Evolutionary conservation across 1,140 invertebrate genomes (phyloP).

Genomic region (Lordiphosa stackelbergi): DNA sequence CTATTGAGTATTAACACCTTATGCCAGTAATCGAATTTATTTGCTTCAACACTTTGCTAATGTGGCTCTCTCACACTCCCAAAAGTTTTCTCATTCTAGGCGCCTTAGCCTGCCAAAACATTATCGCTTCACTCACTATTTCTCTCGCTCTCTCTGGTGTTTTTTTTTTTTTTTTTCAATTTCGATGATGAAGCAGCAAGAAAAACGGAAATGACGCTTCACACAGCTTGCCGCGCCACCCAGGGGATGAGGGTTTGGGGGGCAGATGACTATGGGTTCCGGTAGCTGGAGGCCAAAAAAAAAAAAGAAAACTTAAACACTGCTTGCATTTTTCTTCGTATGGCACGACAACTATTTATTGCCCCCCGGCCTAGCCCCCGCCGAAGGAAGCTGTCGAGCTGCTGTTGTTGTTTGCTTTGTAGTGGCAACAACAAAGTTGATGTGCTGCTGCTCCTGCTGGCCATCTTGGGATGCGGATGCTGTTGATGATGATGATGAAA

Average conservation of each 20-base stretch:
- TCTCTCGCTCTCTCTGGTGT: slow-evolving; percentile 23
- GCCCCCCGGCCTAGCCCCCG: slow-evolving; percentile 31
- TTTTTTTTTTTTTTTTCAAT: slow-evolving; percentile 64
- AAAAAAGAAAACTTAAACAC: slow-evolving; percentile 64
- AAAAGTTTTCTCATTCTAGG: slow-evolving; percentile 6
- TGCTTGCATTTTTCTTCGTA: slow-evolving; percentile 71
- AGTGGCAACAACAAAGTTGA: slow-evolving; percentile 60
- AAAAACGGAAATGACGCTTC: slow-evolving; percentile 48
- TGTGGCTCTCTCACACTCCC: slow-evolving; percentile 9
- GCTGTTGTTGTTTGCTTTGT: slow-evolving; percentile 32
- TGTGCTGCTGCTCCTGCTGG: slow-evolving; percentile 20
- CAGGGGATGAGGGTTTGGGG: background rate
- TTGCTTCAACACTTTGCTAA: slow-evolving; percentile 39
- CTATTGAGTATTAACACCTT: background rate
- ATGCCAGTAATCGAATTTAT: slow-evolving; percentile 9
- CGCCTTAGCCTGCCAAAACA: slow-evolving; percentile 19
- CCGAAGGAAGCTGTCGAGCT: slow-evolving; percentile 36
- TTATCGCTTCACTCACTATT: slow-evolving; percentile 13
- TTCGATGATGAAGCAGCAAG: slow-evolving; percentile 64
- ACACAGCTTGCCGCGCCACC: slow-evolving; percentile 20
- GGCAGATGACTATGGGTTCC: slow-evolving; percentile 20
- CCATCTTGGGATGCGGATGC: background rate
- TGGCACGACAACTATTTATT: slow-evolving; percentile 73
- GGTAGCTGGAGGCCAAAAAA: slow-evolving; percentile 40
- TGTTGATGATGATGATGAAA: slow-evolving; percentile 61